Base-by-base conservation (phyloP, 2,113 vertebrate species). In the Hiodon alosoides region DNA sequence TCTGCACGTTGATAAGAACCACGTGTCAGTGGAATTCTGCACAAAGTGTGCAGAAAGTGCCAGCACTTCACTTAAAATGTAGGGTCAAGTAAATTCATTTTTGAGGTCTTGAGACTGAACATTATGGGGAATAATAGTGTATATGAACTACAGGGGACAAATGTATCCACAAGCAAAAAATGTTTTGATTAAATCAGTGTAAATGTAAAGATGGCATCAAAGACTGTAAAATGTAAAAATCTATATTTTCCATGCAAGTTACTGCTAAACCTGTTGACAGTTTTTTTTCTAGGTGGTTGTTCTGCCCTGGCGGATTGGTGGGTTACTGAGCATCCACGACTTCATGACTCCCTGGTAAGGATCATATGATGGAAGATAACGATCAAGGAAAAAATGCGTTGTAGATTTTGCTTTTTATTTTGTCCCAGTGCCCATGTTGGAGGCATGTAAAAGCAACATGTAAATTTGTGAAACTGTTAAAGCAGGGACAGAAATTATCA, bases 241-340 rank as follows among this genome's bases (percentile, higher is more conserved):
- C 73, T 86, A 61, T 59, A 62, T 80, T 80, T 81, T 74, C n/a
- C 91, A 88, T 93, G 92, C 93, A 92, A 92, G 89, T 97, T 96
- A 94, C 94, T 97, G 96, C 95, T 98, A 97, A 98, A 97, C 93
- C 88, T 98, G 94, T 97, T 95, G 95, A 95, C 94, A 98, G 96
- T 98, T 98, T 95, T 71, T 98, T 90, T 97, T 95, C 95, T 97
- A 98, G 96, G 95, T 98, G 95, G 91, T 95, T 95, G 95, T 90
- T 93, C 92, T 93, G 90, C 94, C 94, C 93, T 93, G 93, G 91
- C 92, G 92, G 93, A 90, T 94, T 95, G 92, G 87, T 92, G 94
- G 94, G 91, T 95, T 93, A 94, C 93, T 94, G 95, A 95, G 91
- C 93, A 91, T 90, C 94, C 91, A 91, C 92, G 90, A 90, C 89